Conservation (phyloP, 2,888 invertebrate species). For the Lepidochrysops patricia region DNA sequence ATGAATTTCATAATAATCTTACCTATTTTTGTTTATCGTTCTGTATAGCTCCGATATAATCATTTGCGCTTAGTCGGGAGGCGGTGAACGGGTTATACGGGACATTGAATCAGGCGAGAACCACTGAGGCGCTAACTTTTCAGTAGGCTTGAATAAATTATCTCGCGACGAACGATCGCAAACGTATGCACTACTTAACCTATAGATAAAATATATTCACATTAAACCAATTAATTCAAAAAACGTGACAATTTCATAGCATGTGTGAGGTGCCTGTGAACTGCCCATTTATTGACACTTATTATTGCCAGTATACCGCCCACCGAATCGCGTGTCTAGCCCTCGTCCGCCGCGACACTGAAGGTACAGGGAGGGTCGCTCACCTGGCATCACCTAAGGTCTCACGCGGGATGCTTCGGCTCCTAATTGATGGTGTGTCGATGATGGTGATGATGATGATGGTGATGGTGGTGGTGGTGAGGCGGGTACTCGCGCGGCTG, state of each 20-base stretch:
- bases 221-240: slow-evolving; percentile 26
- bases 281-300: neutral
- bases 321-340: neutral
- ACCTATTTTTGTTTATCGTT: neutral
- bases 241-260: slow-evolving; percentile 17
- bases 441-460: neutral
- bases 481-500: slow-evolving; percentile 35
- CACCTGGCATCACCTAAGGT: too few relatives aligned
- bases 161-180: neutral
- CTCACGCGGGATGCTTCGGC: too few relatives aligned
- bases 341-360: neutral
- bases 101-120: neutral
- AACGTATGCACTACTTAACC: slow-evolving; percentile 34
- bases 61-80: neutral
- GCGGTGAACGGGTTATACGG: neutral
- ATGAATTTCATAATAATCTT: slow-evolving; percentile 11
- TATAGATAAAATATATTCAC: slow-evolving; percentile 40
- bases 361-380: too few relatives aligned
- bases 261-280: slow-evolving; percentile 12
- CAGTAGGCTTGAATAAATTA: slow-evolving; percentile 6
- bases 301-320: neutral
- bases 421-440: neutral
- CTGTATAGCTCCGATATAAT: neutral
- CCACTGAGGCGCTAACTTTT: slow-evolving; percentile 2
- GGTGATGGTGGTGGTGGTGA: neutral